These are phyloP conservation scores for Eretmochelys imbricata DNA, from an alignment of 2,113 vertebrate genomes.

Conservation along the genomic window DNA sequence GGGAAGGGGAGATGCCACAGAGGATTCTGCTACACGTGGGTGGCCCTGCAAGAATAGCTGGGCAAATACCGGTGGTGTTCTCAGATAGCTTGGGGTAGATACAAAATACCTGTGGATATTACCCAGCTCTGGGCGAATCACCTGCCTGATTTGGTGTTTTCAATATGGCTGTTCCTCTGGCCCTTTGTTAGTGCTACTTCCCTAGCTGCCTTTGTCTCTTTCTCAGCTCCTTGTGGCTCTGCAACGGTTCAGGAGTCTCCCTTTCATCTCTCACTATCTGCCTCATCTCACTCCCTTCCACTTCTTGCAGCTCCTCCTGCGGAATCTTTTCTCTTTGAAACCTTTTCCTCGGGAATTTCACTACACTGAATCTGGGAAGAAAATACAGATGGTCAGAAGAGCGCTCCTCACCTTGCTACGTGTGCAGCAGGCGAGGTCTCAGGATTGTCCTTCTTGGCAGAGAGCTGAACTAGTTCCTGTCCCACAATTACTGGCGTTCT, in stretches of 20 bases:
- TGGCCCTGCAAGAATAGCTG: accelerated
- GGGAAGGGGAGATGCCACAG: not conserved
- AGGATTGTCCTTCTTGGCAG: not conserved
- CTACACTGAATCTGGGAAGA: not conserved
- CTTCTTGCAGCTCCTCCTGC: not conserved
- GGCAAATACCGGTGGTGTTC: not conserved
- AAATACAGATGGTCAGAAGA: not conserved
- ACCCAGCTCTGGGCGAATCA: not conserved
- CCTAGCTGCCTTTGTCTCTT: not conserved
- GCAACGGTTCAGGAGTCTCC: not conserved
- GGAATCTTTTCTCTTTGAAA: not conserved
- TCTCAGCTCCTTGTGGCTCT: not conserved
- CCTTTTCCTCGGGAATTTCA: not conserved
- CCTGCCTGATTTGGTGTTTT: not conserved
- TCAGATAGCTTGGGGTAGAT: not conserved
- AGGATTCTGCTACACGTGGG: not conserved
- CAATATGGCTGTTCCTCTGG: not conserved
- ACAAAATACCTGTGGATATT: not conserved
- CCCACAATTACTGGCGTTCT: not conserved
- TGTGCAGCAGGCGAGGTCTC: not conserved
- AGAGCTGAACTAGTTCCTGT: not conserved
- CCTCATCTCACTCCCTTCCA: not conserved
- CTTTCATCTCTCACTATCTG: not conserved
- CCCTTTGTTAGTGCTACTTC: not conserved
- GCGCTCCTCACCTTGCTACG: not conserved